Base-by-base conservation (phyloP, 2,113 vertebrate genomes). In the Phalacrocorax brasilianus region DNA sequence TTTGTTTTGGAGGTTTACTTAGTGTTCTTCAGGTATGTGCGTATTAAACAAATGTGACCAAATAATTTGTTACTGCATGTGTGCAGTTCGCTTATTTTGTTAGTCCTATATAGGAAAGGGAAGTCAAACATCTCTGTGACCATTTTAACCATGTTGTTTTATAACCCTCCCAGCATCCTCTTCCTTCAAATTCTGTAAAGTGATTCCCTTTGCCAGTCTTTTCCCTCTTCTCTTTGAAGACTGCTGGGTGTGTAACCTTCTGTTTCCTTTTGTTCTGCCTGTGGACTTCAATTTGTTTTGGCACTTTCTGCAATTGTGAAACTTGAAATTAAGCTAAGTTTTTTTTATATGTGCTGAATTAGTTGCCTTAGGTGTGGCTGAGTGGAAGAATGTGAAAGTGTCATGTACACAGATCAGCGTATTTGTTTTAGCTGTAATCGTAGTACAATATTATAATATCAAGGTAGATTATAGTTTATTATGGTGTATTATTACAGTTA, bases 361-460 rank as follows among this genome's bases (percentile, higher is more conserved):
- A 61, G 42, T 95, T 92, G 53, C 62, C 79, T 72, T 82, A 89
- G 80, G 73, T 67, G 79, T 85, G 59, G 26, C 67, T 56, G 32
- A 42, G n/a, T 38, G 47, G 52, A 84, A 61, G 85, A 73, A 89
- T 44, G 47, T 67, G 53, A 38, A 73, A 73, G 85, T 88, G 73
- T 74, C 47, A 13, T 89, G 53, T 65, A 73, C 53, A 38, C 30
- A 79, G 49, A 62, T 96, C 27, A 82, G 52, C 26, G 66, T 91
- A 87, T 93, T 96, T 96, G 66, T 40, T 93, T 92, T 96, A 93
- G 44, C 53, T 91, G 62, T 85, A 91, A 93, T 91, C 40, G 49
- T 26, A 74, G 20, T 62, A 70, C 22, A 50, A 12, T 70, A 70
- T 88, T 82, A 50, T 26, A 95, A 91, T 73, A 82, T 42, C 59